A percentile compares a stretch with the other conserved stretches of the same genome.
Evolutionary conservation across 2,113 vertebrate genomes (phyloP).

Genomic region (Bufo gargarizans): DNA sequence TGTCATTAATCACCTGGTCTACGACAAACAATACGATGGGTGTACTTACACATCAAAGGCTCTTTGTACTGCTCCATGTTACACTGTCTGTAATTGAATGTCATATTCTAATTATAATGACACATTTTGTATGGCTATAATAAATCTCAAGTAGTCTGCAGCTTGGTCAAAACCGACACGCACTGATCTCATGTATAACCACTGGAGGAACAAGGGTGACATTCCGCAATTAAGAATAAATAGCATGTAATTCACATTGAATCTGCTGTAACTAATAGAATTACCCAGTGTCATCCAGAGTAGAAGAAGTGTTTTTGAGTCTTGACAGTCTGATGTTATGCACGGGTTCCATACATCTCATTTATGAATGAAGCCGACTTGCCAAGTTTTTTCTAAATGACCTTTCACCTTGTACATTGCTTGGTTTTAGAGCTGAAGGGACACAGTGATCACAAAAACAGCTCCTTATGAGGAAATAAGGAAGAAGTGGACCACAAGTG

Average conservation of each 20-base stretch:
- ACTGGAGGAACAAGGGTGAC: constrained; percentile 36
- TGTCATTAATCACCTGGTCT: background rate
- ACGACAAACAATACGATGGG: background rate
- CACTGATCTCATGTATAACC: constrained; percentile 27
- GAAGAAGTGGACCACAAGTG: constrained; percentile 56
- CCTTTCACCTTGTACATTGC: constrained; percentile 22
- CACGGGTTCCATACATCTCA: constrained; percentile 6
- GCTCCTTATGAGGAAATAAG: constrained; percentile 52
- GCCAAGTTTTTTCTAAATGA: constrained; percentile 6
- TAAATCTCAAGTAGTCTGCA: constrained; percentile 4
- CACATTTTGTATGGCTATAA: background rate
- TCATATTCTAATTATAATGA: constrained; percentile 1
- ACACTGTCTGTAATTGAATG: background rate
- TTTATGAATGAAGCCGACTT: constrained; percentile 33
- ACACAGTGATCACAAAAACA: constrained; percentile 30
- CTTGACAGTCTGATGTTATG: constrained; percentile 4
- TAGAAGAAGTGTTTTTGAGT: background rate
- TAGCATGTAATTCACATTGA: constrained; percentile 50
- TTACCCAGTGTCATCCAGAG: constrained; percentile 15
- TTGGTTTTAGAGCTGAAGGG: background rate
- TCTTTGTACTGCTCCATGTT: background rate
- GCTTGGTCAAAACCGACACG: constrained; percentile 6
- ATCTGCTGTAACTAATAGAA: constrained; percentile 50
- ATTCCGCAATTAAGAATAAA: constrained; percentile 25
- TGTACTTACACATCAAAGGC: background rate